Percentiles rank a stretch among this genome's conserved stretches.
Evolutionary conservation across 30 jellyfish, hydroid and myxozoan species (phyloP).

Genomic region (Aurelia aurita): DNA sequence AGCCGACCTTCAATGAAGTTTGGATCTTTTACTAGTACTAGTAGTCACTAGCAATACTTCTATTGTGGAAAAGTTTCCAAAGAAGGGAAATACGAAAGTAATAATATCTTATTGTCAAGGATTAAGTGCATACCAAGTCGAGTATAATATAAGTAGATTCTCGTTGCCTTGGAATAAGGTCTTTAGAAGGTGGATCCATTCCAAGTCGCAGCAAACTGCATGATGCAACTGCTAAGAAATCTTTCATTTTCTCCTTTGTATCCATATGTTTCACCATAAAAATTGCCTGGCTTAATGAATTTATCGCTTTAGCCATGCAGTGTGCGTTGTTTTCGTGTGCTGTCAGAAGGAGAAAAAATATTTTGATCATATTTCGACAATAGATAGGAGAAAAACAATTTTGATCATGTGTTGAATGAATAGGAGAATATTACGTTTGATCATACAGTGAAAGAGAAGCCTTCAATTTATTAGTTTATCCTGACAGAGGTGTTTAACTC

Average conservation of each 20-base stretch:
- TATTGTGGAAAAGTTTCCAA: too few species aligned
- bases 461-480: too few species aligned
- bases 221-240: slow-evolving; percentile 90
- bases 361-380: background rate
- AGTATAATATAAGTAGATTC: slow-evolving; percentile 85
- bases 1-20: too few species aligned
- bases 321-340: slow-evolving; percentile 98
- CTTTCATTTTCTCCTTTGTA: slow-evolving; percentile 89
- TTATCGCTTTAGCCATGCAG: slow-evolving; percentile 93
- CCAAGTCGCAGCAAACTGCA: slow-evolving; percentile 91
- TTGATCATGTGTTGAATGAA: too few species aligned
- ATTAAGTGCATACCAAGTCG: slow-evolving; percentile 75
- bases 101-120: too few species aligned
- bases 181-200: slow-evolving; percentile 80
- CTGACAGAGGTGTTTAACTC: too few species aligned
- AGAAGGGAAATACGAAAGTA: too few species aligned
- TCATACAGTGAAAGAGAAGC: too few species aligned
- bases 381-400: too few species aligned
- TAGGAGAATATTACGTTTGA: too few species aligned
- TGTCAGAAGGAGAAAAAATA: slow-evolving; percentile 5
- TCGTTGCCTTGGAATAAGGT: slow-evolving; percentile 70
- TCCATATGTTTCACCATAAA: slow-evolving; percentile 86
- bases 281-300: slow-evolving; percentile 83
- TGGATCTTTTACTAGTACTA: too few species aligned
- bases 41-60: too few species aligned